phyloP scores from a whole-genome alignment of 2,888 invertebrate genomes.

The Empis livida region DNA sequence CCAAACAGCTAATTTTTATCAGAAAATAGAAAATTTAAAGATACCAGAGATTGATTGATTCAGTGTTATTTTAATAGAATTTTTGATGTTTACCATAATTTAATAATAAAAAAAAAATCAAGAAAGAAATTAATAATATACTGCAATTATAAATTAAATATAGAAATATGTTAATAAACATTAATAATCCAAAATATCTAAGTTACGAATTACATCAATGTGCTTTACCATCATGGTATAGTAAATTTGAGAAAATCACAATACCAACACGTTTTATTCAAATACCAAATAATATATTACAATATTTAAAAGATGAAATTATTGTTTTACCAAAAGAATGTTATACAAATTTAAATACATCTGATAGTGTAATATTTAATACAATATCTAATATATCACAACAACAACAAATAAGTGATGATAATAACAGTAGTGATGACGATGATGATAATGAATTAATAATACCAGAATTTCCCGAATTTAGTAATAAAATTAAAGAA shows the following conservation, averaged over 20 bases:
- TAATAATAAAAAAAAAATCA: too few species aligned
- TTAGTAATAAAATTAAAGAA: slow-evolving; percentile 9
- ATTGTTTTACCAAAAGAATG: slow-evolving; percentile 16
- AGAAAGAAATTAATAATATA: too few species aligned
- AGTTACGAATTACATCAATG: slow-evolving; percentile 7
- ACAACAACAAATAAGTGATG: not conserved
- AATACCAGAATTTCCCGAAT: slow-evolving; percentile 14
- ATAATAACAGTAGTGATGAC: slow-evolving; percentile 8
- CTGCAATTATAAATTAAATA: too few species aligned
- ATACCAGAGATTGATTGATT: too few species aligned
- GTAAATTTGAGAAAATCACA: slow-evolving; percentile 12
- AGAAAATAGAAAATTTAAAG: too few species aligned
- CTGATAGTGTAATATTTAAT: not conserved
- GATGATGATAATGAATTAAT: slow-evolving; percentile 8
- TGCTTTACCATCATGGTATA: slow-evolving; percentile 12
- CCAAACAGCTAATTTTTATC: too few species aligned
- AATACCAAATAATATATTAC: slow-evolving; percentile 11
- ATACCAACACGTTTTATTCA: slow-evolving; percentile 8
- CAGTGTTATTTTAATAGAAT: too few species aligned
- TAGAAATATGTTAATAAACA: too few species aligned
- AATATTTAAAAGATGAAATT: slow-evolving; percentile 14
- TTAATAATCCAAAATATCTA: too few species aligned
- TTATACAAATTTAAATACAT: not conserved
- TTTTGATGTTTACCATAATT: too few species aligned
- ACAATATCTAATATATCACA: not conserved